Evolutionary conservation across 1,140 invertebrate species (phyloP), one percentile per base, ranked within the genome.

Genomic region (Trinorchestia longiramus): DNA sequence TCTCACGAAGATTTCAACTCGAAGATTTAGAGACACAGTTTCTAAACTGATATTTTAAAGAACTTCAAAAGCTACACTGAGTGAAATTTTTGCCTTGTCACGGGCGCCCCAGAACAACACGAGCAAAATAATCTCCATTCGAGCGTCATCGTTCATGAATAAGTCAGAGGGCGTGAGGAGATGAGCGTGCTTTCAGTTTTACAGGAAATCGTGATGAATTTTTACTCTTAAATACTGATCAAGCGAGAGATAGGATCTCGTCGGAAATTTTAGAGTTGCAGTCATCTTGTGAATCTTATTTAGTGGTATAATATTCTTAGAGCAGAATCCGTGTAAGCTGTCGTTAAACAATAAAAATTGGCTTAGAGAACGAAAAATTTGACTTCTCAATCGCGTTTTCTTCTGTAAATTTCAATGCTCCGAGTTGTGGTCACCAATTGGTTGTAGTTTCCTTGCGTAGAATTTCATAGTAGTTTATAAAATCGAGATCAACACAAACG

Each of bases 51-150:
- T 28, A 41, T 90, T 90, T 90, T 90, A 90, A 36, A 53, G 6
- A 53, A 77, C 88, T 42, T 42, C 87, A 42, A 42, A 28, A 90
- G 62, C 11, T 19, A 77, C 28, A 36, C 62, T 77, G 28, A 77
- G 62, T 36, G 62, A 77, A 90, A 90, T 90, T 90, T 90, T 90
- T 90, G 88, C 88, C 23, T 90, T 90, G 88, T 90, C 88, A 90
- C 41, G 4, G 43, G 43, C 23, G 43, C 28, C 88, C 43, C 8
- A 90, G 88, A 90, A 90, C 88, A 90, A 90, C 88, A 90, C 88
- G 88, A 90, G 41, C n/a, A 90, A 90, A 90, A 28, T 90, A 90
- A 90, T 90, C 88, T 77, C 88, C 43, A 90, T 90, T 90, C 88
- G 43, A 41, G n/a, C 88, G 88, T 90, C 88, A 90, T 42, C 88